Base-by-base conservation (phyloP, 2,888 invertebrate species). In the Cantharis lateralis region DNA sequence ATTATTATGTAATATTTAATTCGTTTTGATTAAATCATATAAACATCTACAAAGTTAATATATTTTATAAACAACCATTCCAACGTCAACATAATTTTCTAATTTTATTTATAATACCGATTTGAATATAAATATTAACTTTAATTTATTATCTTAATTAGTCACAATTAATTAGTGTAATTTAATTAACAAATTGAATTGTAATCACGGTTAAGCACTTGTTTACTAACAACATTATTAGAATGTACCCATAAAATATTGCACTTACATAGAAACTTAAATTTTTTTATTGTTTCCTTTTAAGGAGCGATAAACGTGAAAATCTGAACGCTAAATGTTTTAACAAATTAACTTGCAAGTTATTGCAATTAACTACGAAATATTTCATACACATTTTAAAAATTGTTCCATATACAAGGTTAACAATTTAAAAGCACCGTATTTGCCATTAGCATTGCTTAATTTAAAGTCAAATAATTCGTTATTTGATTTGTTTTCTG, bases 11-110 rank as follows among this genome's bases (percentile, higher is more conserved):
- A 48, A 48, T 48, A 48, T n/a, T 66, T 66, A 66, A 66, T 66
- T 66, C 18, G 64, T 66, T 66, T 66, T 24, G 20, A 66, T 66
- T 66, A 66, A 66, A 66, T 66, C 24, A 66, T 66, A 66, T 24
- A 66, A 66, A 66, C 64, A 20, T 66, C 20, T 66, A 18, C 64
- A 66, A 18, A 66, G 20, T 66, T 66, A 66, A 66, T 24, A 24
- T 66, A 15, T 20, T 66, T 66, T 20, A 66, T 20, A 24, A 66
- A 24, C 20, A 13, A 20, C 18, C 64, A 48, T 48, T 48, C 48
- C 48, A 48, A 48, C 48, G 48, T 48, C 48, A 48, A 48, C 48
- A 48, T 48, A 48, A 48, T 48, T 48, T 48, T 48, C 48, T 48
- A n/a, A 48, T 48, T 48, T 48, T 48, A 48, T 48, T 48, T 48